These are phyloP conservation scores for Seira musarum DNA, from an alignment of 2,888 invertebrate species.

Conservation along the genomic window DNA sequence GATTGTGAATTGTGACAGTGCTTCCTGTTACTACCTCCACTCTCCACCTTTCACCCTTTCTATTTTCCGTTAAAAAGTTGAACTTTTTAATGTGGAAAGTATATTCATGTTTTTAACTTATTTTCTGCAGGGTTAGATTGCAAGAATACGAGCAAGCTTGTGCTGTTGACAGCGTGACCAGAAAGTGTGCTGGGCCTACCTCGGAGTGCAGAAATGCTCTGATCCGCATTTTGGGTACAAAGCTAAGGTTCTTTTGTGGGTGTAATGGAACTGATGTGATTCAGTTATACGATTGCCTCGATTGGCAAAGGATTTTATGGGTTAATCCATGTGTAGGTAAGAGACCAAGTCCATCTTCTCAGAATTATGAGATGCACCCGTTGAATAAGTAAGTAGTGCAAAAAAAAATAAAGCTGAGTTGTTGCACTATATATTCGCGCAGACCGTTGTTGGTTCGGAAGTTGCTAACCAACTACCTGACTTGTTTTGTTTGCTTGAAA, in stretches of 20 bases:
- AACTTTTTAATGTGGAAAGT: too few relatives aligned
- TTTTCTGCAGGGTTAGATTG: slow-evolving; percentile 79
- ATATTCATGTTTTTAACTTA: too few relatives aligned
- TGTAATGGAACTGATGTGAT: slow-evolving; percentile 90
- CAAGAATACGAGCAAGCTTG: slow-evolving; percentile 93
- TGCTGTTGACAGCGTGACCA: slow-evolving; percentile 91
- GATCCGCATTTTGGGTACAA: slow-evolving; percentile 91
- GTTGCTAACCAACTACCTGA: too few relatives aligned
- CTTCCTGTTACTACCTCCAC: background rate
- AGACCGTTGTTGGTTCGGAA: too few relatives aligned
- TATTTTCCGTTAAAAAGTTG: too few relatives aligned
- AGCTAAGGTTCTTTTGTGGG: slow-evolving; percentile 88
- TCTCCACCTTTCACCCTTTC: too few relatives aligned
- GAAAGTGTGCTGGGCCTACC: slow-evolving; percentile 89
- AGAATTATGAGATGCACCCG: too few relatives aligned
- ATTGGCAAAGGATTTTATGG: slow-evolving; percentile 92
- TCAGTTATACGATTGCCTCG: slow-evolving; percentile 89
- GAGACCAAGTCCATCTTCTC: too few relatives aligned
- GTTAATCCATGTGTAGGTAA: slow-evolving; percentile 94
- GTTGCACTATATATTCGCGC: too few relatives aligned
- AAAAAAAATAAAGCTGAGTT: too few relatives aligned
- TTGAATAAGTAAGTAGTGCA: too few relatives aligned
- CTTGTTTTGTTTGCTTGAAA: too few relatives aligned
- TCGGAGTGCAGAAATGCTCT: slow-evolving; percentile 89
- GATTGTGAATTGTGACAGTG: background rate